phyloP scores from a whole-genome alignment of 1,140 invertebrate genomes.

The Lineus longissimus region DNA sequence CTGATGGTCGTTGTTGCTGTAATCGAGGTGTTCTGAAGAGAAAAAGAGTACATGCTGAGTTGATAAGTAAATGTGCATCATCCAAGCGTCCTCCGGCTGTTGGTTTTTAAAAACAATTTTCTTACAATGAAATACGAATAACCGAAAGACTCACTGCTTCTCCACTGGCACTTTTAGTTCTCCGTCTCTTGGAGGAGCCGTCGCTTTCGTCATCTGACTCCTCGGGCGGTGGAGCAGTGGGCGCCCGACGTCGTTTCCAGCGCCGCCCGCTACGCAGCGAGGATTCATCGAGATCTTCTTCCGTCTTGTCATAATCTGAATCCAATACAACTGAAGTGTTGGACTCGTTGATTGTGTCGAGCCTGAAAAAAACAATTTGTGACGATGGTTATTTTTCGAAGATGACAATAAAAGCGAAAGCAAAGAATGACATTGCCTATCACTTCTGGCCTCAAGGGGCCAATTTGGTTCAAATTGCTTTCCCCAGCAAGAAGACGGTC shows the following conservation, averaged over 20 bases:
- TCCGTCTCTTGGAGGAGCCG: neutral
- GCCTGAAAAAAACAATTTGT: slow-evolving; percentile 42
- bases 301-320: slow-evolving; percentile 71
- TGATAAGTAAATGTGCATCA: too few species aligned
- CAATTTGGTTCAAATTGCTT: too few species aligned
- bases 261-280: slow-evolving; percentile 25
- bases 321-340: slow-evolving; percentile 41
- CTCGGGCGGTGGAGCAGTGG: slow-evolving; percentile 35
- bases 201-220: slow-evolving; percentile 26
- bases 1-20: slow-evolving; percentile 1
- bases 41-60: too few species aligned
- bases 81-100: too few species aligned
- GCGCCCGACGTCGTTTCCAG: slow-evolving; percentile 26
- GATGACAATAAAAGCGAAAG: too few species aligned
- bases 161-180: neutral
- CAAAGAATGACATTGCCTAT: too few species aligned
- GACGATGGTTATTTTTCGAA: too few species aligned
- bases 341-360: slow-evolving; percentile 61
- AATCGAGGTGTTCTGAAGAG: neutral
- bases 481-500: too few species aligned
- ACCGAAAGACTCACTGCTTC: too few species aligned
- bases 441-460: too few species aligned
- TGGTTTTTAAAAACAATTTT: too few species aligned
- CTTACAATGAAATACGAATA: too few species aligned
- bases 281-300: slow-evolving; percentile 70